Evolutionary conservation across 2,888 invertebrate genomes (phyloP), one percentile per base, ranked within the genome.

Genomic region (Ecdyonurus torrentis): DNA sequence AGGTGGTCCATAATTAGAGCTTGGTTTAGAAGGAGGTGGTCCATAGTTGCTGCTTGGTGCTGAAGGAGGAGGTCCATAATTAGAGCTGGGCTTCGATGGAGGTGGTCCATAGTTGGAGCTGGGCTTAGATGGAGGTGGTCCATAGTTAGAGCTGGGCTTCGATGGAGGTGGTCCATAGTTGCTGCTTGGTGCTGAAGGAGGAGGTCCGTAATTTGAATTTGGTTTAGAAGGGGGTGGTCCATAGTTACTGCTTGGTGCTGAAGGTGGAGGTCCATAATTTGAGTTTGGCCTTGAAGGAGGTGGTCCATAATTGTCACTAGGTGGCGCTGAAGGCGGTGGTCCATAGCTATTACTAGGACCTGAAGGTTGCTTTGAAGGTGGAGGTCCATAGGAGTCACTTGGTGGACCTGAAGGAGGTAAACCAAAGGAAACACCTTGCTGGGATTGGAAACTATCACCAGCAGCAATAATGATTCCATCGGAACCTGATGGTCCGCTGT

Each of bases 11-110:
- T 65, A 61, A 7, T 62, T 58, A 15, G 25, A 50, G 61, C 62
- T 60, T 59, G 65, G 53, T 37, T 52, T 60, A 37, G 52, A 25
- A 50, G 25, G 53, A 24, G 22, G 37, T 50, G 63, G 61, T 0
- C 84, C 84, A 69, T 84, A 85, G 19, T 79, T 70, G 1, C 81
- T 83, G 63, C 81, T 81, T 1, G 83, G 82, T 1, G 84, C 62
- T 59, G 62, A 63, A 19, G 64, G 58, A 23, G 66, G 65, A 10
- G 67, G 66, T 23, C 66, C 65, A 55, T 67, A 68, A 2, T 52
- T 25, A 7, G 64, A 60, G n/a, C 62, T 62, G 15, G 66, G 67
- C 58, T 50, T 66, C 61, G 63, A 65, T 64, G 50, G 62, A 25
- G 22, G 66, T 7, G 66, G 64, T 2, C 66, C 65, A 63, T 65